A percentile compares a stretch with the other conserved stretches of the same genome.
phyloP scores from a whole-genome alignment of 2,113 vertebrate species.

The Microtus montanus region DNA sequence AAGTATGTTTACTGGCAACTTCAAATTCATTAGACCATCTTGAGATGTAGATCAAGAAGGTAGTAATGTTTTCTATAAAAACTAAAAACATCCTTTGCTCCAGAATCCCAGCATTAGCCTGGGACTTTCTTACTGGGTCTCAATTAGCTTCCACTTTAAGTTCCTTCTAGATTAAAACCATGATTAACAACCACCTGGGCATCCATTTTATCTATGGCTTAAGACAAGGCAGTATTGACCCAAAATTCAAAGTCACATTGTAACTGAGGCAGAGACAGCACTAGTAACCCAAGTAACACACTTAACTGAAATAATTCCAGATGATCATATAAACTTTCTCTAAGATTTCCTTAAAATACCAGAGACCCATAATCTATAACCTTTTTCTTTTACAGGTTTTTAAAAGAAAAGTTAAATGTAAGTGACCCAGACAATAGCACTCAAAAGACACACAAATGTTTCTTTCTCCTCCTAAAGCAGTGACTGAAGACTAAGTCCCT shows the following conservation, averaged over 20 bases:
- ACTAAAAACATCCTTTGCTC: not conserved
- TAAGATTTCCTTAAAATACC: not conserved
- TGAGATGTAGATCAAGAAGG: not conserved
- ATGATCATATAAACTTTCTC: not conserved
- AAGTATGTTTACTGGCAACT: not conserved
- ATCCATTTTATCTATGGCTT: not conserved
- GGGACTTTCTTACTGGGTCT: not conserved
- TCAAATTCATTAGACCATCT: not conserved
- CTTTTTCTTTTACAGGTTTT: not conserved
- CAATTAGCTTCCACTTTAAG: not conserved
- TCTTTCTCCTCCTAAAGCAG: not conserved
- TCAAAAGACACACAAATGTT: not conserved
- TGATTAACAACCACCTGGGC: not conserved
- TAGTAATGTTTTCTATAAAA: not conserved
- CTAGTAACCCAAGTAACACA: accelerated
- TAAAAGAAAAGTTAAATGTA: not conserved
- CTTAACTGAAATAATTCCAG: not conserved
- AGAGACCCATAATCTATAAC: accelerated
- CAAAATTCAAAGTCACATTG: not conserved
- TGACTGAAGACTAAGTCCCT: not conserved
- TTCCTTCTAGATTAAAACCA: not conserved
- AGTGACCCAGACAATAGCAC: not conserved
- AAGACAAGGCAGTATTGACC: accelerated
- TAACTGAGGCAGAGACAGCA: accelerated
- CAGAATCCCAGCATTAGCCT: accelerated